A percentile compares a stretch with the other conserved stretches of the same genome.
These are phyloP conservation scores for Coregonus sp. DNA, from an alignment of 2,797 vertebrate genomes.

Conservation along the genomic window DNA sequence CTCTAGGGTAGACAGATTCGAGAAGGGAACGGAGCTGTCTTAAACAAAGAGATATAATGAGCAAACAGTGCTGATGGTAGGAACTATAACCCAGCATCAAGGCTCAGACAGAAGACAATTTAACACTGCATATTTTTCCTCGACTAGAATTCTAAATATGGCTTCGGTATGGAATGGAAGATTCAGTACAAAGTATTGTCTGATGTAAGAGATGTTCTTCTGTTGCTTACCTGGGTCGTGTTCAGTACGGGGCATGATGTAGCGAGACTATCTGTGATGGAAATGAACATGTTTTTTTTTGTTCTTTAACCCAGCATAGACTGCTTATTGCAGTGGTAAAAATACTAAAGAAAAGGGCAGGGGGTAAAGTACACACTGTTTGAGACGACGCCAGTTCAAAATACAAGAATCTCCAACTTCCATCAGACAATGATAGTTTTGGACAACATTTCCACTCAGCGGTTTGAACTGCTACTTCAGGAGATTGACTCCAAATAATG, in stretches of 20 bases:
- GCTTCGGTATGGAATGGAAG: background rate
- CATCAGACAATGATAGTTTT: background rate
- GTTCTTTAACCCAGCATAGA: background rate
- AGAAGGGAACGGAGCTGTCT: constrained; percentile 46
- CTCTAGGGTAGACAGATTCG: constrained; percentile 50
- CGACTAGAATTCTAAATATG: constrained; percentile 50
- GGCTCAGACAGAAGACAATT: constrained; percentile 32
- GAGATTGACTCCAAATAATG: background rate
- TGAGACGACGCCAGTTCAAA: background rate
- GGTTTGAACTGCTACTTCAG: background rate
- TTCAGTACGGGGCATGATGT: background rate
- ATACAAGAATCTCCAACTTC: background rate
- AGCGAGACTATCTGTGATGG: background rate
- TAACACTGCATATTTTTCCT: constrained; percentile 36
- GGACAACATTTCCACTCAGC: background rate
- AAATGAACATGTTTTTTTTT: background rate
- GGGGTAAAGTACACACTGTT: background rate
- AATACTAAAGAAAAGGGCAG: background rate
- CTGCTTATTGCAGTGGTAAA: background rate
- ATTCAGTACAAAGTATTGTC: background rate
- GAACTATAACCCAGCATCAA: constrained; percentile 35
- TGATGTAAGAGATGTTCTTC: background rate
- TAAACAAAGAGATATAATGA: constrained; percentile 60
- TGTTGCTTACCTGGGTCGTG: background rate
- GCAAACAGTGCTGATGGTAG: constrained; percentile 53